phyloP scores from a whole-genome alignment of 2,888 invertebrate species.

The Diaprepes abbreviatus region DNA sequence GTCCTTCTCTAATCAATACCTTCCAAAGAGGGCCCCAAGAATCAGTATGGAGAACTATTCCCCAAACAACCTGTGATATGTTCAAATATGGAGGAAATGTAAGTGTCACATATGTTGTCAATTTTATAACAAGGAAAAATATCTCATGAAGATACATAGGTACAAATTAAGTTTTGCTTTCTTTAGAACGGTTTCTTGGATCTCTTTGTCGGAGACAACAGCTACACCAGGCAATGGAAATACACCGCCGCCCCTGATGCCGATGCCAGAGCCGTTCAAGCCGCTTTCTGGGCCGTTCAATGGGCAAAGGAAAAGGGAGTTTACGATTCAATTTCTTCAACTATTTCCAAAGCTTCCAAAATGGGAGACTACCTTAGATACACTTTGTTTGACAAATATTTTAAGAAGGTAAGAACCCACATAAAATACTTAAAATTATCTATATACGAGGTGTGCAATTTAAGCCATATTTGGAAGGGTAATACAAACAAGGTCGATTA shows the following conservation, averaged over 20 bases:
- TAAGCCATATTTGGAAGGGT: no score
- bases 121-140: no score
- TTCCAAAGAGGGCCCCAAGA: conserved; percentile 55
- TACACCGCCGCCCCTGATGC: conserved; percentile 53
- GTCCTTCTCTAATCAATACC: conserved; percentile 55
- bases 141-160: no score
- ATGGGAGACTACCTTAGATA: conserved; percentile 55
- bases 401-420: conserved; percentile 47
- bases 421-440: no score
- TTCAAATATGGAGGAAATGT: conserved; percentile 50
- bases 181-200: conserved; percentile 53
- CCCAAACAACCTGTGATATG: conserved; percentile 54
- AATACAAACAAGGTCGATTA: no score
- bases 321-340: conserved; percentile 38
- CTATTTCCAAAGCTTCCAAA: conserved; percentile 52
- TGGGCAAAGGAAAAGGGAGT: conserved; percentile 54
- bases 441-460: no score
- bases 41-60: conserved; percentile 56
- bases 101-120: no score
- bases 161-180: conserved; percentile 16
- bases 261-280: conserved; percentile 53
- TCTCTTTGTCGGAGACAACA: conserved; percentile 53
- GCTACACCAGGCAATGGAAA: conserved; percentile 55
- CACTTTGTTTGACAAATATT: conserved; percentile 55
- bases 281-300: conserved; percentile 53